Evolutionary conservation across 1,140 invertebrate genomes (phyloP).

Genomic region (Diachasma alloeum): DNA sequence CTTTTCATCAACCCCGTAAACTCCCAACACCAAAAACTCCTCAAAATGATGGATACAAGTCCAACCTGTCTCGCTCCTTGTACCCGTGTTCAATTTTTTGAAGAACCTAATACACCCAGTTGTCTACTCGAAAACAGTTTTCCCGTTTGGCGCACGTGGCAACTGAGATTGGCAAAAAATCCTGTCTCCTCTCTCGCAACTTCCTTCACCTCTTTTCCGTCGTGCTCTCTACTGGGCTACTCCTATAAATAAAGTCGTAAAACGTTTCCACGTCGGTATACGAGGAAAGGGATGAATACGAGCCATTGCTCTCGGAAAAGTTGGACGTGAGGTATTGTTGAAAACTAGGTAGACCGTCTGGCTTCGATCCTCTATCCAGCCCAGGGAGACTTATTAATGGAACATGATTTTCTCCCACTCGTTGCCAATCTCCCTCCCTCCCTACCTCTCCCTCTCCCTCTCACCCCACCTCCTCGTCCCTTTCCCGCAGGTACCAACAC

Average conservation of each 20-base stretch:
- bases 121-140: neutral
- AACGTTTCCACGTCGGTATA: constrained; percentile 15
- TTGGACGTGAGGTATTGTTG: constrained; percentile 31
- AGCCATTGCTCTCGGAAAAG: constrained; percentile 31
- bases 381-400: constrained; percentile 26
- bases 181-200: neutral
- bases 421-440: neutral
- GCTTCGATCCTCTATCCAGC: constrained; percentile 24
- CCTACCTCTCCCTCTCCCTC: too few species aligned
- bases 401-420: constrained; percentile 22
- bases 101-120: neutral
- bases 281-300: constrained; percentile 30
- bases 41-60: neutral
- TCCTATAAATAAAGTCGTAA: constrained; percentile 34
- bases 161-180: constrained; percentile 6
- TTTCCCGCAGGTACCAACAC: neutral
- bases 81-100: neutral
- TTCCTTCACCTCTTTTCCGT: neutral
- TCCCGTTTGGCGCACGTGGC: neutral
- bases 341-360: constrained; percentile 33
- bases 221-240: neutral
- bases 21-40: neutral
- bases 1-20: neutral
- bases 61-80: neutral
- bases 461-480: neutral